phyloP scores from a whole-genome alignment of 2,113 vertebrate genomes.

The Aviceda subcristata region DNA sequence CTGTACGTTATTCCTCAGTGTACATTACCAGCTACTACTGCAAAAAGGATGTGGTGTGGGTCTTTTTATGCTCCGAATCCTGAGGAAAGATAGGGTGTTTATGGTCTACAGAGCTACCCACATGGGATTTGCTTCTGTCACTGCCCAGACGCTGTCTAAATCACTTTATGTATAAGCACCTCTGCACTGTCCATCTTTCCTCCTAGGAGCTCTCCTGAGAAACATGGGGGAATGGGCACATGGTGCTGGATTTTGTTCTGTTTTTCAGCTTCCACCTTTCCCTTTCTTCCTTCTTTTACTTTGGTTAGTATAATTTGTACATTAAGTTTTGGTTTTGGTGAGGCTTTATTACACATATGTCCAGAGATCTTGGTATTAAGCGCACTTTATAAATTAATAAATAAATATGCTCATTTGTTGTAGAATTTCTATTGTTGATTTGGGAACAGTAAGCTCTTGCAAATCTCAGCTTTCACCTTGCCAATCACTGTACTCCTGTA shows the following conservation, averaged over 20 bases:
- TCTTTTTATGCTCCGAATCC: neutral
- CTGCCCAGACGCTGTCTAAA: neutral
- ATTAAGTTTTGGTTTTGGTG: neutral
- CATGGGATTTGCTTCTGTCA: neutral
- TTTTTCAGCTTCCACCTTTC: neutral
- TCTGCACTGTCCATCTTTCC: neutral
- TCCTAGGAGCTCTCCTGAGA: neutral
- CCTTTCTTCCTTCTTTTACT: neutral
- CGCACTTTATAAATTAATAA: conserved; percentile 57
- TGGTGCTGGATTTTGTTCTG: neutral
- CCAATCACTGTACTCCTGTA: conserved; percentile 78
- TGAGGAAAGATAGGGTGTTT: neutral
- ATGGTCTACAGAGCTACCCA: neutral
- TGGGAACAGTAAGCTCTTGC: conserved; percentile 70
- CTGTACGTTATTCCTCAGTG: neutral
- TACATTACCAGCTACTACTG: neutral
- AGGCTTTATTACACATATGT: neutral
- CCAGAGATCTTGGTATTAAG: conserved; percentile 18
- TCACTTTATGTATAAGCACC: neutral
- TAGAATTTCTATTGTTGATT: conserved; percentile 69
- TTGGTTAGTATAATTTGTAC: neutral
- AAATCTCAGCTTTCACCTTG: conserved; percentile 79
- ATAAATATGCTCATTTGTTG: conserved; percentile 65
- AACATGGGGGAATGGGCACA: fast-evolving
- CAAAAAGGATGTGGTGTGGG: neutral